These are phyloP conservation scores for Apis laboriosa DNA, from an alignment of 1,140 invertebrate species.

Conservation along the genomic window DNA sequence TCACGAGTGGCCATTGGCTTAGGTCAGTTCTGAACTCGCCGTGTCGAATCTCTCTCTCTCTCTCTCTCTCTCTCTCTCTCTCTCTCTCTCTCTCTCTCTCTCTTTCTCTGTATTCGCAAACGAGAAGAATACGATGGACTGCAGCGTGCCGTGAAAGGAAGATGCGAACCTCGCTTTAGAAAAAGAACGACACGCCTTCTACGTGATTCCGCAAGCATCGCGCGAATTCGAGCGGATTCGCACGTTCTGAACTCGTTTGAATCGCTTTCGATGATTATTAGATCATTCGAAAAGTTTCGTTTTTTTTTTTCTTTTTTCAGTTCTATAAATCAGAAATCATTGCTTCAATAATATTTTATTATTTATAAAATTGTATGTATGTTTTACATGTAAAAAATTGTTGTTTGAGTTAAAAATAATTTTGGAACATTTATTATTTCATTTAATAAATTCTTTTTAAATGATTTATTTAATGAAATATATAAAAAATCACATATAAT, in stretches of 20 bases:
- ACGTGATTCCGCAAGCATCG: constrained; percentile 72
- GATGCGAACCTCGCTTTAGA: constrained; percentile 42
- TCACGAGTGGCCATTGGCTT: constrained; percentile 76
- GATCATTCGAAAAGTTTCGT: background rate
- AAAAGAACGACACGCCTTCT: constrained; percentile 26
- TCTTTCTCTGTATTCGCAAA: constrained; percentile 4
- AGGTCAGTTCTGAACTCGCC: constrained; percentile 66
- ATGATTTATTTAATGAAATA: no score
- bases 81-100: background rate
- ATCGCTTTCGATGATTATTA: constrained; percentile 42
- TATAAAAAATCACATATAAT: no score
- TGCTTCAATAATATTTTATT: no score
- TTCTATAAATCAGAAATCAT: no score
- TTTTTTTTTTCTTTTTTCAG: no score
- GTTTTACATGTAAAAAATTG: no score
- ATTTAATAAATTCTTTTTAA: no score
- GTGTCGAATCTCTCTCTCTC: background rate
- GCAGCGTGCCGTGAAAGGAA: constrained; percentile 41
- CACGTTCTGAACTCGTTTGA: background rate
- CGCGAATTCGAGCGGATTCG: constrained; percentile 61
- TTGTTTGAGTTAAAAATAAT: no score
- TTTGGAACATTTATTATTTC: no score
- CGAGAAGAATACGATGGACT: constrained; percentile 9
- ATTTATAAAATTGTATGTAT: no score
- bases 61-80: no score